Evolutionary conservation across 2,797 vertebrate genomes (phyloP), one percentile per base, ranked within the genome.

Genomic region (Onychomys torridus): DNA sequence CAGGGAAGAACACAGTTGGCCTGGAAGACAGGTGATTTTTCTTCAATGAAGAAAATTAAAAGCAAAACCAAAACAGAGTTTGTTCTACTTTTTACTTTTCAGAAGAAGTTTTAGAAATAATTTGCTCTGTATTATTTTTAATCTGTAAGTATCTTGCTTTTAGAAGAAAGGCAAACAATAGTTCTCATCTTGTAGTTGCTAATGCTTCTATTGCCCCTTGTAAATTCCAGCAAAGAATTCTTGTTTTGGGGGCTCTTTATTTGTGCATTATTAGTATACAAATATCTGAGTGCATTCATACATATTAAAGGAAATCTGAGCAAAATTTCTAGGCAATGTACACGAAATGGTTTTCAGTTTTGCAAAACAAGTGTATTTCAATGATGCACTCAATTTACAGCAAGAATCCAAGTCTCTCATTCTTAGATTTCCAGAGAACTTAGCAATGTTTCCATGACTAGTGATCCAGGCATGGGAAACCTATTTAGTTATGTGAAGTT

Each of bases 21-120:
- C 49, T 89, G 13, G 14, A 91, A 69, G 75, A 93, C 78, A 89
- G n/a, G 61, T 6, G 75, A 12, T 63, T 85, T 79, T 93, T 94
- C 52, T 78, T 77, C 57, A 93, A 27, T 89, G 32, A 89, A 95
- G 43, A 90, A 91, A 96, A 89, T 46, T 52, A 55, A 63, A 89
- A 69, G 49, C 79, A 9, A 49, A 77, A 73, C 37, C 14, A 81
- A 61, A 27, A 46, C 12, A 21, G 1, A 91, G 78, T 32, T 92
- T 84, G 14, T 75, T 90, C 93, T 43, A 86, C 76, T 97, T 94
- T 23, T 87, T 90, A 71, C 63, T 77, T 93, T 93, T 92, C 75
- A 94, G 59, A 8, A 95, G 69, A 75, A 76, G 16, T 89, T 96
- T 95, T 69, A 90, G 81, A 92, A 92, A 93, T 96, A 87, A 81